Percentiles rank a stretch among this genome's conserved stretches.
phyloP scores from a whole-genome alignment of 1,140 invertebrate species.

The Drosophila lacertosa region DNA sequence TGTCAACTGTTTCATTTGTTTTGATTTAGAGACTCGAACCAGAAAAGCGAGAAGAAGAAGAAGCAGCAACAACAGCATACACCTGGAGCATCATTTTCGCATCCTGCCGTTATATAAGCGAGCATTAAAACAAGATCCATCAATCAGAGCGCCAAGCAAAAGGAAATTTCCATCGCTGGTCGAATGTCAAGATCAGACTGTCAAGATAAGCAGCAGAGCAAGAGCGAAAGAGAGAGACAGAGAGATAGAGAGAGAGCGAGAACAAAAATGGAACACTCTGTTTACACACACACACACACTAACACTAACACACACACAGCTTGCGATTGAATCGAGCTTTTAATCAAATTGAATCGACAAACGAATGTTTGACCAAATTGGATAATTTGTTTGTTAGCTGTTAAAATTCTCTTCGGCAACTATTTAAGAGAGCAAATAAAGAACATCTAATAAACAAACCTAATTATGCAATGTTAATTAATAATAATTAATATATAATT shows the following conservation, averaged over 20 bases:
- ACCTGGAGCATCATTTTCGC: conserved; percentile 18
- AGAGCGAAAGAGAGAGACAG: background rate
- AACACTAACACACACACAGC: conserved; percentile 7
- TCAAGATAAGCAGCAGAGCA: conserved; percentile 5
- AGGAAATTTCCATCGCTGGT: conserved; percentile 19
- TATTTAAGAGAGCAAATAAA: too few relatives aligned
- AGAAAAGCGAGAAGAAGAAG: too few relatives aligned
- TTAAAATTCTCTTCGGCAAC: too few relatives aligned
- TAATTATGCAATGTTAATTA: too few relatives aligned
- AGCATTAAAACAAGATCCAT: conserved; percentile 30
- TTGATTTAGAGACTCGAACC: conserved; percentile 28
- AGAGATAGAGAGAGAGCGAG: background rate
- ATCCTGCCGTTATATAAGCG: conserved; percentile 10
- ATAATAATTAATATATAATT: too few relatives aligned
- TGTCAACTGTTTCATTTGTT: conserved; percentile 28
- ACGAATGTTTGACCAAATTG: too few relatives aligned
- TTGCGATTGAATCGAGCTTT: conserved; percentile 14
- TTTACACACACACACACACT: background rate
- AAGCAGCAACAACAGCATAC: background rate
- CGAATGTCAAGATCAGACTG: conserved; percentile 34
- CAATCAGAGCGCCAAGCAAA: conserved; percentile 26
- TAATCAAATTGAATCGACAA: conserved; percentile 6
- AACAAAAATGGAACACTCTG: conserved; percentile 18
- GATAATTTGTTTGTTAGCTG: background rate
- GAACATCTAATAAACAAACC: too few relatives aligned